phyloP scores from a whole-genome alignment of 2,113 vertebrate species.

The Daubentonia madagascariensis region DNA sequence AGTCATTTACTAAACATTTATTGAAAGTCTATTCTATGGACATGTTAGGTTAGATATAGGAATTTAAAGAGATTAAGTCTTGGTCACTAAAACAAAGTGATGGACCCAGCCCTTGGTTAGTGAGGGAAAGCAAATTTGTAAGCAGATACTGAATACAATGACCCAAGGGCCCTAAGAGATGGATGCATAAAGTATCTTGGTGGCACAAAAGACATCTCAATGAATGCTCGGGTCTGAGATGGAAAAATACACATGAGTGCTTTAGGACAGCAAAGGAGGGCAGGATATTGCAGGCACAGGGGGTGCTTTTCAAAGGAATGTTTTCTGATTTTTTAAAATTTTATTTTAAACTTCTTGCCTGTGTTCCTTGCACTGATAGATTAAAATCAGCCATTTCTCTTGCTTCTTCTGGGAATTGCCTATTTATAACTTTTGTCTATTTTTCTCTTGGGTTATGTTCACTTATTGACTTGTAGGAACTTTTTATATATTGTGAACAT shows the following conservation, averaged over 20 bases:
- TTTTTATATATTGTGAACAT: background rate
- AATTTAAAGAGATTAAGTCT: background rate
- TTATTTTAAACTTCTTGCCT: background rate
- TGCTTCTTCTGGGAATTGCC: background rate
- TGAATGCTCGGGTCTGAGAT: background rate
- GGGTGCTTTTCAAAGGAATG: background rate
- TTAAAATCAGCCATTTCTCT: background rate
- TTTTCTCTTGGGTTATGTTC: background rate
- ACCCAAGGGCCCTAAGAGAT: background rate
- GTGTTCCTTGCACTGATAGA: background rate
- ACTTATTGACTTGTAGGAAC: background rate
- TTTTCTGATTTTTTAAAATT: background rate
- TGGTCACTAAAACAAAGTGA: background rate
- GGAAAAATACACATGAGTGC: background rate
- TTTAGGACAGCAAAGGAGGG: background rate
- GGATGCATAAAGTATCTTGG: fast-evolving
- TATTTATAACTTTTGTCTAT: background rate
- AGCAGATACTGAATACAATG: background rate
- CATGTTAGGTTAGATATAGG: background rate
- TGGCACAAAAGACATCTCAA: background rate
- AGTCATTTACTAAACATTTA: background rate
- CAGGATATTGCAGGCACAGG: background rate
- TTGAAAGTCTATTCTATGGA: background rate
- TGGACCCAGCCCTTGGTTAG: background rate
- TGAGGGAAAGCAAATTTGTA: background rate